Conservation (phyloP, 2,797 vertebrate genomes). For the Tokudaia tokunoshimensis region DNA sequence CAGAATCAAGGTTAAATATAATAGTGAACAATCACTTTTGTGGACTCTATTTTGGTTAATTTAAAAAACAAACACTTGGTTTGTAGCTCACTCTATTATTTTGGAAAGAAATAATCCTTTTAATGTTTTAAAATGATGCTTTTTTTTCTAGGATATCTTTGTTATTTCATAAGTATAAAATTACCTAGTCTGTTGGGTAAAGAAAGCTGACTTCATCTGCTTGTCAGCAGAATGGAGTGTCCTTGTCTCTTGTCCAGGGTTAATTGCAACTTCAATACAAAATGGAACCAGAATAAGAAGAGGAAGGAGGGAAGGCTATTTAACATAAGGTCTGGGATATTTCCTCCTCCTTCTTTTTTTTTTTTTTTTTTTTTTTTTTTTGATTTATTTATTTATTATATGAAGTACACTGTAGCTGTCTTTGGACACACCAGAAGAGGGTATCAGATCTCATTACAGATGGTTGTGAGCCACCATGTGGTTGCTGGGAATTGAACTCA, state of each 20-base stretch:
- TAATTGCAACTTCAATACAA: not conserved
- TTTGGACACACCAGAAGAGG: too few relatives aligned
- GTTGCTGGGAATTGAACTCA: too few relatives aligned
- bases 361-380: too few relatives aligned
- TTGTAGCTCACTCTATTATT: conserved; percentile 14
- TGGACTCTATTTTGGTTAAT: conserved; percentile 24
- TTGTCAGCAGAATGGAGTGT: not conserved
- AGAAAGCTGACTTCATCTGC: not conserved
- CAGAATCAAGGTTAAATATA: conserved; percentile 2
- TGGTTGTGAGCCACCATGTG: too few relatives aligned
- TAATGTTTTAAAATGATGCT: not conserved
- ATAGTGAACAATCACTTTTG: not conserved
- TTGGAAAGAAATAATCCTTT: not conserved
- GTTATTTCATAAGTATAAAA: not conserved
- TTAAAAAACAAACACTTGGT: conserved; percentile 6
- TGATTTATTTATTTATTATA: too few relatives aligned
- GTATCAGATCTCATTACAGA: too few relatives aligned
- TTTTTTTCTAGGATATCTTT: conserved; percentile 24
- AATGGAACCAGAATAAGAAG: not conserved
- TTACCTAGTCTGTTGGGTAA: not conserved
- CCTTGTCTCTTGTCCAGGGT: not conserved
- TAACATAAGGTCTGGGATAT: not conserved
- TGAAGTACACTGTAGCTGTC: too few relatives aligned
- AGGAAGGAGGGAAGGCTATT: not conserved
- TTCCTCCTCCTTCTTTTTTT: not conserved